Evolutionary conservation across 2,888 invertebrate genomes (phyloP).

Genomic region (Monochamus alternatus): DNA sequence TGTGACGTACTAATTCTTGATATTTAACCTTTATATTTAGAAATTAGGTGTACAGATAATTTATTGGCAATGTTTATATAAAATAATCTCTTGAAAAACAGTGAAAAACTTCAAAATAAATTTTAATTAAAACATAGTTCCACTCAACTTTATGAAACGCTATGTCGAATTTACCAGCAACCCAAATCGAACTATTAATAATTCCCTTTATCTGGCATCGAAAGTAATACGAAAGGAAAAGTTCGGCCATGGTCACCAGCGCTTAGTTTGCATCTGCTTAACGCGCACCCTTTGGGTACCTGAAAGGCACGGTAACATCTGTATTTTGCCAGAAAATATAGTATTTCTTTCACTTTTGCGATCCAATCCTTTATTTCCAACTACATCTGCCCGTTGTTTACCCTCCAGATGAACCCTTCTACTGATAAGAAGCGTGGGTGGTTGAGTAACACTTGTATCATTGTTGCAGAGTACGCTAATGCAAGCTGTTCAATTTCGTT

Average conservation of each 20-base stretch:
- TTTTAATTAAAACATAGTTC: neutral
- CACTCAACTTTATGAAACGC: neutral
- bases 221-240: slow-evolving; percentile 51
- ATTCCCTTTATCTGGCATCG: slow-evolving; percentile 36
- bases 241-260: slow-evolving; percentile 41
- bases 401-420: slow-evolving; percentile 54
- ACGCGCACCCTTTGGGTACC: slow-evolving; percentile 58
- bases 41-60: too few species aligned
- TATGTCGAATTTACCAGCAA: slow-evolving; percentile 39
- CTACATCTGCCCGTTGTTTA: slow-evolving; percentile 60
- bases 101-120: neutral
- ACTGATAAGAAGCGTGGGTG: slow-evolving; percentile 62
- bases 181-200: slow-evolving; percentile 34
- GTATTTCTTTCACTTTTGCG: slow-evolving; percentile 63
- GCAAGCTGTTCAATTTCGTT: slow-evolving; percentile 39
- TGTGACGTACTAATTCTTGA: too few species aligned
- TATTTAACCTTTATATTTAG: too few species aligned
- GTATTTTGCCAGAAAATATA: slow-evolving; percentile 64
- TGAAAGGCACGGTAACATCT: slow-evolving; percentile 58
- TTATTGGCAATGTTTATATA: too few species aligned
- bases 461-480: slow-evolving; percentile 44
- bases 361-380: slow-evolving; percentile 56
- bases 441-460: slow-evolving; percentile 54
- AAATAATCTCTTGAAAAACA: too few species aligned
- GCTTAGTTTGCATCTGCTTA: slow-evolving; percentile 59